Base-by-base conservation (phyloP, 2,797 vertebrate species). In the Bryconaethiops microstoma region DNA sequence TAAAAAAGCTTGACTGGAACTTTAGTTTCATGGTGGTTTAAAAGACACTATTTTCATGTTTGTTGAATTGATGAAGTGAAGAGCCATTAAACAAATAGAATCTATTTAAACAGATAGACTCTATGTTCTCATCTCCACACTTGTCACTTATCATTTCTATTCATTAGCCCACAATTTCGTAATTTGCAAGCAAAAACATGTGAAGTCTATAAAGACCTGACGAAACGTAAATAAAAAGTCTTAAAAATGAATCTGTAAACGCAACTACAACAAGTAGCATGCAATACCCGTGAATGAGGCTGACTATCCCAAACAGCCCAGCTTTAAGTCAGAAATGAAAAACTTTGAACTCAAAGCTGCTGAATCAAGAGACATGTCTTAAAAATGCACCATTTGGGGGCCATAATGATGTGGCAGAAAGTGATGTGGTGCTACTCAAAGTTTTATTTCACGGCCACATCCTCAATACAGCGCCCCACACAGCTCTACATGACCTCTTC, bases 371-470 rank as follows among this genome's bases (percentile, higher is more conserved):
- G 63, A 81, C 82, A 78, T 83, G 82, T 84, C 75, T 80, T 77
- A 79, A 85, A 80, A 77, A 72, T 6, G 23, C 29, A 57, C 80
- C 64, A 54, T 81, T 39, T 81, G 23, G 16, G 16, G 50, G 55
- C n/a, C 71, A 68, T 82, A 86, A 87, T 76, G 74, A 85, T 76
- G 79, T 83, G 77, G 75, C 83, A 71, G 77, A 82, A 79, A 78
- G 71, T 62, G 63, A 78, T 73, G 82, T 63, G 72, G 80, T 65
- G 76, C 76, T 70, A 74, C 84, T 83, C 69, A 73, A 73, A 82
- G 73, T 82, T 83, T 83, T 78, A 84, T 84, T 83, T 80, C 63
- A 77, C 65, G 63, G 68, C 82, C 71, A 85, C 84, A 80, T 88
- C 88, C 82, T 81, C 50, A 35, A 72, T 71, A 45, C 45, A 64